Conservation (phyloP, 2,888 invertebrate species). For the Cactoblastis cactorum region DNA sequence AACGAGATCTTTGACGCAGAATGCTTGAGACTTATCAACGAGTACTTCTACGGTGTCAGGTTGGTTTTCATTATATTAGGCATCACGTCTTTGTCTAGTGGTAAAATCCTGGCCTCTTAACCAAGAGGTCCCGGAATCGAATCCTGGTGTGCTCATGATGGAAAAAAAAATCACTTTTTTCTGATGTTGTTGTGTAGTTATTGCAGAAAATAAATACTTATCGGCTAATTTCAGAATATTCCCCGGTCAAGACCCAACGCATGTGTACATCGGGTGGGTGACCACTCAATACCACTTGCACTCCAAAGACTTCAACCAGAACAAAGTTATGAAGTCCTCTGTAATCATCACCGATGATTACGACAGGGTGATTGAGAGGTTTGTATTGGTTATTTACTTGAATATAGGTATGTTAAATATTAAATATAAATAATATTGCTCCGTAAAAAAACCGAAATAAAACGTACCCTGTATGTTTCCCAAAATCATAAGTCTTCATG, state of each 20-base stretch:
- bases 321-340: slow-evolving; percentile 89
- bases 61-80: slow-evolving; percentile 30
- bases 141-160: too few relatives aligned
- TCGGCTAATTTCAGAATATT: slow-evolving; percentile 83
- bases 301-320: slow-evolving; percentile 93
- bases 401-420: too few relatives aligned
- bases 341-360: slow-evolving; percentile 90
- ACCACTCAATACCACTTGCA: slow-evolving; percentile 97
- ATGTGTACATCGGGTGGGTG: slow-evolving; percentile 99
- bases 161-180: too few relatives aligned
- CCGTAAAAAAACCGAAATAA: too few relatives aligned
- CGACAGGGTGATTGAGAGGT: slow-evolving; percentile 87
- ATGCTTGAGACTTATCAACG: slow-evolving; percentile 94
- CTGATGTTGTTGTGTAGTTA: too few relatives aligned
- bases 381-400: slow-evolving; percentile 22
- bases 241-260: slow-evolving; percentile 96
- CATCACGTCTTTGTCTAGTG: too few relatives aligned
- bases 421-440: too few relatives aligned
- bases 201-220: not conserved
- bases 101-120: too few relatives aligned
- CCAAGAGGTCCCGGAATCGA: too few relatives aligned
- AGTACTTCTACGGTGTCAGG: slow-evolving; percentile 94
- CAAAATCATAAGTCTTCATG: too few relatives aligned
- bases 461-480: too few relatives aligned
- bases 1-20: too few relatives aligned